phyloP scores from a whole-genome alignment of 35 echinoderm and acorn worm genomes.

The Stichopus chloronotus region DNA sequence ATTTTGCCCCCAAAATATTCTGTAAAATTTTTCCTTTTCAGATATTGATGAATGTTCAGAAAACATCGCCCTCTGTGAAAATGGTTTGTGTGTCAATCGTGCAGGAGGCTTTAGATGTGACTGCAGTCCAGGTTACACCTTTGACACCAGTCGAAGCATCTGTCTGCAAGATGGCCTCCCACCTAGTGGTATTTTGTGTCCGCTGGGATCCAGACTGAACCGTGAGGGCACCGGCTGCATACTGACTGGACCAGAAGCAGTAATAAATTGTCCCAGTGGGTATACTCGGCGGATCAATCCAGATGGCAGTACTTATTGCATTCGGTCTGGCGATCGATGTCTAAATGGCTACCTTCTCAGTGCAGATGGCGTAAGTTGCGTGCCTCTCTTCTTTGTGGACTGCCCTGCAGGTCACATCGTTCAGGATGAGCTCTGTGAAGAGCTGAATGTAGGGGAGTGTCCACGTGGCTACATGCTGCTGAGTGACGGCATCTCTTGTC shows the following conservation, averaged over 20 bases:
- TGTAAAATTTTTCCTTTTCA: constrained; percentile 35
- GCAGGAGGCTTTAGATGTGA: constrained; percentile 78
- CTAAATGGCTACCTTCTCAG: constrained; percentile 28
- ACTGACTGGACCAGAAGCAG: neutral
- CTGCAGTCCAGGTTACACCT: constrained; percentile 59
- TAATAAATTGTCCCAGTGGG: neutral
- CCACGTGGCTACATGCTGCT: constrained; percentile 61
- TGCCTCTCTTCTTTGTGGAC: neutral
- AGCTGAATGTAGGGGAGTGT: constrained; percentile 25
- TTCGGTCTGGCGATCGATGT: neutral
- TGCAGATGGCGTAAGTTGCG: constrained; percentile 37
- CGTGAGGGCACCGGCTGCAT: neutral
- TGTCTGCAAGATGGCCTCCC: neutral
- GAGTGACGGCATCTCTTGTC: constrained; percentile 73
- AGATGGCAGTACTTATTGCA: constrained; percentile 16
- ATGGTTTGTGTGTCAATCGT: constrained; percentile 80
- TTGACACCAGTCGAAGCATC: constrained; percentile 7
- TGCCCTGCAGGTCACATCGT: constrained; percentile 10
- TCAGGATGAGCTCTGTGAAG: neutral
- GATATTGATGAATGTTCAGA: constrained; percentile 88
- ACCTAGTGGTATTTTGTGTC: neutral
- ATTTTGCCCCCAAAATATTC: neutral
- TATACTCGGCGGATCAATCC: neutral
- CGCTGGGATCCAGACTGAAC: neutral
- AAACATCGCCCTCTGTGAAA: constrained; percentile 65